A percentile compares a stretch with the other conserved stretches of the same genome.
phyloP scores from a whole-genome alignment of 2,888 invertebrate genomes.

The Drosophila niveifrons region DNA sequence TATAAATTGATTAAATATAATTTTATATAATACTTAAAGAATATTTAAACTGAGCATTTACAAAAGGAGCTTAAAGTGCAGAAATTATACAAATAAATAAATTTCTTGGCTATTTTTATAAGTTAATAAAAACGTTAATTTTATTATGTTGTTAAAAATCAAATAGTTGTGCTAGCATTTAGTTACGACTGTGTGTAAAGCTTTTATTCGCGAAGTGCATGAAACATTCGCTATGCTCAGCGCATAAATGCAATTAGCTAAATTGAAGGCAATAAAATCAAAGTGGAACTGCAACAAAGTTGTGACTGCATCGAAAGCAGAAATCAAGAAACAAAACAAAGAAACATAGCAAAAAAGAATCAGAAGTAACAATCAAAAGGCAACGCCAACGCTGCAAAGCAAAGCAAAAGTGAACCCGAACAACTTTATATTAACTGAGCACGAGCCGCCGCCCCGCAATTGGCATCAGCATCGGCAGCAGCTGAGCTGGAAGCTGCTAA shows the following conservation, averaged over 20 bases:
- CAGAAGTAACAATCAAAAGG: slow-evolving; percentile 37
- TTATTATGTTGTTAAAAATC: not conserved
- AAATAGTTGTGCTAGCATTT: not conserved
- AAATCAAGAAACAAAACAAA: slow-evolving; percentile 38
- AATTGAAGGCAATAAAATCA: slow-evolving; percentile 75
- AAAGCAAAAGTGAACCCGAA: slow-evolving; percentile 45
- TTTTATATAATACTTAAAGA: too few relatives aligned
- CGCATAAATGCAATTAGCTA: slow-evolving; percentile 70
- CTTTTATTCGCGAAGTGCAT: not conserved
- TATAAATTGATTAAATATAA: too few relatives aligned
- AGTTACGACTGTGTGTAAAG: not conserved
- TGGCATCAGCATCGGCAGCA: slow-evolving; percentile 46
- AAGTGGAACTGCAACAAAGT: slow-evolving; percentile 60
- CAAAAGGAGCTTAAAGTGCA: too few relatives aligned
- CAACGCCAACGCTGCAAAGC: slow-evolving; percentile 71
- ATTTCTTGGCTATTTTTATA: too few relatives aligned
- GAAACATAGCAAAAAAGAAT: slow-evolving; percentile 27
- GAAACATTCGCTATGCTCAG: slow-evolving; percentile 40
- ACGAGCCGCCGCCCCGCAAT: slow-evolving; percentile 54
- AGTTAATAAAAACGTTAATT: not conserved
- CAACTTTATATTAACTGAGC: slow-evolving; percentile 71
- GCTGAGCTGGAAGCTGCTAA: slow-evolving; percentile 38
- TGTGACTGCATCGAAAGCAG: slow-evolving; percentile 29
- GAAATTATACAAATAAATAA: too few relatives aligned
- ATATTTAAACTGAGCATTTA: not conserved